Base-by-base conservation (phyloP, 2,797 vertebrate genomes). In the Syndactyla subalaris region DNA sequence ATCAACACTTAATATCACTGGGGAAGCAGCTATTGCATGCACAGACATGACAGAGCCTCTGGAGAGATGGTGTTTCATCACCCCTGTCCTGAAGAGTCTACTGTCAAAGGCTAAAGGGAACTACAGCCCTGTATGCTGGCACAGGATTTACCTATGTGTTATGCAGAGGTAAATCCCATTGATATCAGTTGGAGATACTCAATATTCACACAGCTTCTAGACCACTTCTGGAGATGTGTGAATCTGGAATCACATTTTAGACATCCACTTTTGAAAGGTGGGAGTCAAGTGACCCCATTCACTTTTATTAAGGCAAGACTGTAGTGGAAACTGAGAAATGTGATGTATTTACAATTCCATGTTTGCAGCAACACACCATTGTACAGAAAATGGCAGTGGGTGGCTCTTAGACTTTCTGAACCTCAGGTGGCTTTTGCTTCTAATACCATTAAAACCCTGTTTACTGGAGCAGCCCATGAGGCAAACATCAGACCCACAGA, bases 381-480 rank as follows among this genome's bases (percentile, higher is more conserved):
- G 59, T 26, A 12, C 19, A 52, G 29, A 52, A 29, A 12, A 27
- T 54, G 38, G 71, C 41, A 82, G 19, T 29, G 68, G 34, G 75
- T 10, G 36, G 9, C 24, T 76, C 93, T 83, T 58, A 83, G 68
- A 23, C 30, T 77, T 93, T 34, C 49, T 68, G 61, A 27, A 84
- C 6, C 78, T 74, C 65, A 79, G 74, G 43, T 89, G 59, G 14
- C 11, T 85, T 95, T 62, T 65, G 41, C 41, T 88, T 10, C 39
- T 61, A 75, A 63, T 46, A 41, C 57, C 52, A 74, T 94, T 92
- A 82, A 87, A 94, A 89, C 20, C 67, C 77, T 80, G 14, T 83
- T 92, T 89, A 81, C 93, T 90, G 90, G 78, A 93, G 80, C 36
- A 77, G 74, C 46, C 71, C 66, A 27, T 41, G 55, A 93, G 45